Conservation (phyloP, 1,140 invertebrate genomes). For the Triops longicaudatus region DNA sequence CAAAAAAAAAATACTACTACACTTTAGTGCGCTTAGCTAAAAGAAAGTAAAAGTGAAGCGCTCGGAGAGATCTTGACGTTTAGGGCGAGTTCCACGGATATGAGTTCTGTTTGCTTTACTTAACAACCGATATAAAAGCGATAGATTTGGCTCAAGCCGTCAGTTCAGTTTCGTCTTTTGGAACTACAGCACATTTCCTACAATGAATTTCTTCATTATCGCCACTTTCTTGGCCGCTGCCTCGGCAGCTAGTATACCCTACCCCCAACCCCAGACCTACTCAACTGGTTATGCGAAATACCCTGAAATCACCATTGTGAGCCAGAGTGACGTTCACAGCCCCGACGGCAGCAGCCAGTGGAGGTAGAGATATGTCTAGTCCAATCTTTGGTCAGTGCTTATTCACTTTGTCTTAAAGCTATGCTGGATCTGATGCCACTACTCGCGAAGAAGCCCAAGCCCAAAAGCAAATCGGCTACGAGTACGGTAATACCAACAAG, state of each 20-base stretch:
- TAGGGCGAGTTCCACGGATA: too few relatives aligned
- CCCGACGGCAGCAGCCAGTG: not conserved
- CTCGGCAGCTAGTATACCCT: not conserved
- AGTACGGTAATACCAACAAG: too few relatives aligned
- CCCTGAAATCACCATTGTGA: not conserved
- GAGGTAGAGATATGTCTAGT: not conserved
- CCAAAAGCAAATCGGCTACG: too few relatives aligned
- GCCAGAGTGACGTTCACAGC: not conserved
- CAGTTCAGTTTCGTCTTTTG: not conserved
- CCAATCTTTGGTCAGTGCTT: not conserved
- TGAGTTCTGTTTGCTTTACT: not conserved
- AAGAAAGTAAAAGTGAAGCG: too few relatives aligned
- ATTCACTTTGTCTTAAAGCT: not conserved
- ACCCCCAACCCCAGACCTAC: too few relatives aligned
- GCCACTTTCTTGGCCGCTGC: not conserved
- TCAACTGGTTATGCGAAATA: not conserved
- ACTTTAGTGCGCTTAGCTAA: too few relatives aligned
- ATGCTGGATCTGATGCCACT: too few relatives aligned
- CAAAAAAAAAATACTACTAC: too few relatives aligned
- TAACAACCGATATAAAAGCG: not conserved
- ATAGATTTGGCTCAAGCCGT: not conserved
- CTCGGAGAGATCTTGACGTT: too few relatives aligned
- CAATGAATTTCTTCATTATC: slow-evolving; percentile 4
- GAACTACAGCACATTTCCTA: not conserved
- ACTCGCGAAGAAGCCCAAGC: too few relatives aligned